Base-by-base conservation (phyloP, 2,113 vertebrate species). In the Gobio gobio region DNA sequence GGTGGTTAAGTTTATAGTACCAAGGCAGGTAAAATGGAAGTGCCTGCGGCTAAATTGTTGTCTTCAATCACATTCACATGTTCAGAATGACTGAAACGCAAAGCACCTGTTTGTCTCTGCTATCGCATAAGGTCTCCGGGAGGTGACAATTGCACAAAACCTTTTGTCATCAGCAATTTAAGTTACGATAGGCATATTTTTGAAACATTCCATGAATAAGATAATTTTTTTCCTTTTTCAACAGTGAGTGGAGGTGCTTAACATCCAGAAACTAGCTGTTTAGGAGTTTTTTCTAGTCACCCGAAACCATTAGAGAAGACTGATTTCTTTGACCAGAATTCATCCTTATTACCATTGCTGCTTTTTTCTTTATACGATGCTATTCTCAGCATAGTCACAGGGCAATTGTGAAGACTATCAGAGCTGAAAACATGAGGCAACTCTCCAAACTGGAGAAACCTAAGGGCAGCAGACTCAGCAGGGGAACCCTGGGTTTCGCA, bases 391-490 rank as follows among this genome's bases (percentile, higher is more conserved):
- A 79, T 40, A 61, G 36, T 26, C 56, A 61, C 40, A 24, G 5
- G 40, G 49, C n/a, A 40, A 58, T 5, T 22, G 75, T 49, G 6
- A 58, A 78, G 43, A 47, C 33, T 43, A 61, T 2, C 76, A 78
- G 33, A 78, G 61, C 79, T 66, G 24, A 81, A 81, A 51, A 33
- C 43, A 81, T 81, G 45, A 81, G 63, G 61, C 63, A 68, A 68
- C 45, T 81, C 45, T 81, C 45, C 61, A 81, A 81, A 66, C 45
- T 33, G 10, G 16, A 66, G 78, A 66, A 81, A 81, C 78, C 78
- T 49, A 6, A 66, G 61, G 59, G 56, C 49, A 82, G 61, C 72
- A 70, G 33, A 51, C 63, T 56, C 12, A 78, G 54, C 29, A 49
- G 14, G 29, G 59, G 10, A 63, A 43, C 18, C 20, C 75, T 43